Percentiles rank a stretch among this genome's conserved stretches.
Evolutionary conservation across 2,888 invertebrate species (phyloP).

Genomic region (Brachyptera risi): DNA sequence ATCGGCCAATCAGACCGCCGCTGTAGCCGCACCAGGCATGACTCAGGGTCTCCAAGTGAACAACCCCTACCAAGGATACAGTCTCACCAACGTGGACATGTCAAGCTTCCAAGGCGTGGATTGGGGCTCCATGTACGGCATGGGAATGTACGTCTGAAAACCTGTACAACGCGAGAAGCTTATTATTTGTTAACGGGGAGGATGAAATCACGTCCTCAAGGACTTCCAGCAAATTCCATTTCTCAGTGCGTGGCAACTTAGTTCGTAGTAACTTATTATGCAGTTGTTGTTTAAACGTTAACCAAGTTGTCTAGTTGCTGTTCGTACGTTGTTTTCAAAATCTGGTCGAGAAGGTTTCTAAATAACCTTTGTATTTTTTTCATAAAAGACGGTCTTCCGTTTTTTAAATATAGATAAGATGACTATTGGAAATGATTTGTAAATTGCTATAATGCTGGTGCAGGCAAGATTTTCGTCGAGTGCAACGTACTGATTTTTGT

Average conservation of each 20-base stretch:
- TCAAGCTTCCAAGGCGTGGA: conserved; percentile 88
- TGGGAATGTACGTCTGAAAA: conserved; percentile 83
- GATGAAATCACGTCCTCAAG: neutral
- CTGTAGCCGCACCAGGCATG: conserved; percentile 53
- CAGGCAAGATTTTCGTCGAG: neutral
- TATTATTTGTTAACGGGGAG: neutral
- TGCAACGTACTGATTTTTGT: neutral
- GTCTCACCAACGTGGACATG: conserved; percentile 86
- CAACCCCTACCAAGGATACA: conserved; percentile 71
- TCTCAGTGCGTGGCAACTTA: conserved; percentile 13
- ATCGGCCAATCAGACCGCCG: conserved; percentile 46
- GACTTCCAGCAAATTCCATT: conserved; percentile 13
- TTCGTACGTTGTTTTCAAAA: neutral
- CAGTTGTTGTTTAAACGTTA: conserved; percentile 10
- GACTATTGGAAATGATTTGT: neutral
- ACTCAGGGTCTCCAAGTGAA: conserved; percentile 54
- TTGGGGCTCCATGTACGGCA: conserved; percentile 88
- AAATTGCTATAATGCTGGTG: too few relatives aligned
- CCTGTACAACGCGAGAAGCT: neutral
- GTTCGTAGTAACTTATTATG: conserved; percentile 11
- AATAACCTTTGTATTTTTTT: too few relatives aligned
- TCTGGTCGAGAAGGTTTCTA: neutral
- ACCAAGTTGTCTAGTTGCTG: neutral
- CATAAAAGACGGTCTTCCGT: neutral
- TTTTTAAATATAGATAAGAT: neutral